A percentile compares a stretch with the other conserved stretches of the same genome.
phyloP scores from a whole-genome alignment of 2,113 vertebrate genomes.

The Sterna hirundo region DNA sequence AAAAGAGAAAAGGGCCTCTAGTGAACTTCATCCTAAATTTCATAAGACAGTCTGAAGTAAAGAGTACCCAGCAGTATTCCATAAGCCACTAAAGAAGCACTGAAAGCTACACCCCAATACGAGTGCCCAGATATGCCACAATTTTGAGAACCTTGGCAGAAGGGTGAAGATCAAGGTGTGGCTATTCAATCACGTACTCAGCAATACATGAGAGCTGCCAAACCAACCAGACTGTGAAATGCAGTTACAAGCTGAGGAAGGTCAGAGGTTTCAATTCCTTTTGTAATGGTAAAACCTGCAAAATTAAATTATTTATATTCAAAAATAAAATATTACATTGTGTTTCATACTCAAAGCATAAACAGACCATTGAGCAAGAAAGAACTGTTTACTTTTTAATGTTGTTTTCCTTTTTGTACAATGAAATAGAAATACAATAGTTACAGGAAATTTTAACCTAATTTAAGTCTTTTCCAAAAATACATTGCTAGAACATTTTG shows the following conservation, averaged over 20 bases:
- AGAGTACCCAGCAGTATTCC: constrained; percentile 74
- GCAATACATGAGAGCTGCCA: constrained; percentile 77
- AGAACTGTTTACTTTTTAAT: constrained; percentile 39
- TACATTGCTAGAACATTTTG: constrained; percentile 38
- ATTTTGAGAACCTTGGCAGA: constrained; percentile 73
- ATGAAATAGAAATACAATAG: constrained; percentile 61
- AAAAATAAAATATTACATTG: constrained; percentile 62
- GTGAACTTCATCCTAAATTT: not conserved
- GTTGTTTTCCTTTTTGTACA: constrained; percentile 55
- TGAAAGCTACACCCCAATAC: constrained; percentile 78
- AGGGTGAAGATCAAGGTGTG: constrained; percentile 72
- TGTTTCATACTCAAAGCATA: constrained; percentile 59
- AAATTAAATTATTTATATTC: constrained; percentile 43
- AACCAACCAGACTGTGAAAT: constrained; percentile 81
- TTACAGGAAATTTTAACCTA: constrained; percentile 64
- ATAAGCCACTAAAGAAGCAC: constrained; percentile 74
- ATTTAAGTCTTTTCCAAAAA: constrained; percentile 62
- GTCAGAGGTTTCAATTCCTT: constrained; percentile 81
- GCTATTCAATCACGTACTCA: constrained; percentile 76
- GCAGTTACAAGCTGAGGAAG: constrained; percentile 79
- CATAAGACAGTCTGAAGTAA: not conserved
- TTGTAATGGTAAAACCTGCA: constrained; percentile 80
- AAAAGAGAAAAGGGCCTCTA: not conserved
- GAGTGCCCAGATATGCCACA: constrained; percentile 75
- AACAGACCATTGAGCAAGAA: constrained; percentile 66